phyloP scores from a whole-genome alignment of 2,888 invertebrate genomes.

The Xestobium rufovillosum region DNA sequence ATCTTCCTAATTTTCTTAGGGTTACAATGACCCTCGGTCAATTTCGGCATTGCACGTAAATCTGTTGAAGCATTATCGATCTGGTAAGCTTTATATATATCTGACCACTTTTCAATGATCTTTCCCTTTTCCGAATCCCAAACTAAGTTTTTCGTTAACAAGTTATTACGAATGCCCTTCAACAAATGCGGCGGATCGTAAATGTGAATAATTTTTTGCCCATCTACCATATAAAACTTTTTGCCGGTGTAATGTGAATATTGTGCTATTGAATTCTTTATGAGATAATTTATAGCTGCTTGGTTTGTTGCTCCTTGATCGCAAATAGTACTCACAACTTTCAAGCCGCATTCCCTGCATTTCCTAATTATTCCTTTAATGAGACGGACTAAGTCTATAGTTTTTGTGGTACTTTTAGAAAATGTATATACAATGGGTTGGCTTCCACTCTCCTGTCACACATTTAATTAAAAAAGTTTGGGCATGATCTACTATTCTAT shows the following conservation, averaged over 20 bases:
- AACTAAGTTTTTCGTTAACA: conserved; percentile 13
- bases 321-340: too few relatives aligned
- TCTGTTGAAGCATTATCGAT: conserved; percentile 8
- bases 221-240: not conserved
- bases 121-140: not conserved
- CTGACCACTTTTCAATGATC: conserved; percentile 9
- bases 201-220: conserved; percentile 6
- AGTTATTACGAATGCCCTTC: conserved; percentile 14
- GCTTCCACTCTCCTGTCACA: too few relatives aligned
- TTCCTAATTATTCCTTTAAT: too few relatives aligned
- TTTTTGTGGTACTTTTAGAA: too few relatives aligned
- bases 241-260: not conserved
- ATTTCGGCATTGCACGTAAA: conserved; percentile 9
- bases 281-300: too few relatives aligned
- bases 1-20: conserved; percentile 14
- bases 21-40: conserved; percentile 10
- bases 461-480: too few relatives aligned
- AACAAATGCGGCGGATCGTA: conserved; percentile 15
- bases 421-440: too few relatives aligned
- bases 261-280: too few relatives aligned
- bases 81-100: conserved; percentile 10
- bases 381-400: too few relatives aligned
- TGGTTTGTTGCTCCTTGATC: too few relatives aligned
- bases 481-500: conserved; percentile 6
- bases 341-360: too few relatives aligned